phyloP scores from a whole-genome alignment of 2,113 vertebrate genomes.

The Solenodon paradoxus region DNA sequence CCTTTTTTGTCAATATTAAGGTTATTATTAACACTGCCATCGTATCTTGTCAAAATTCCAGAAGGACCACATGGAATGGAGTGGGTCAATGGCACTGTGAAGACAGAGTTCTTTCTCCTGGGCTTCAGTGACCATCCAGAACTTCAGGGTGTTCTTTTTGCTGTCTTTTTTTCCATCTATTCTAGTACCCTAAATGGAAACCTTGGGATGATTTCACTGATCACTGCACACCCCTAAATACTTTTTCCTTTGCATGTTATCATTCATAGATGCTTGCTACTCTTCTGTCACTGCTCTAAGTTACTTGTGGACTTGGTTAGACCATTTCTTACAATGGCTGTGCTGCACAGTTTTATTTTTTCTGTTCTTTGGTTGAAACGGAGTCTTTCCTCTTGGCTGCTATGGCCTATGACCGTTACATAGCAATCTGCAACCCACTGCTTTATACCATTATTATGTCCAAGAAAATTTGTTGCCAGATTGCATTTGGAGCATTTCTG shows the following conservation, averaged over 20 bases:
- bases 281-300: conserved; percentile 69
- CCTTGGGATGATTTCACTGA: conserved; percentile 68
- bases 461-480: conserved; percentile 34
- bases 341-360: conserved; percentile 68
- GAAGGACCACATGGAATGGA: no score
- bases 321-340: conserved; percentile 65
- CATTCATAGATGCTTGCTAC: conserved; percentile 63
- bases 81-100: no score
- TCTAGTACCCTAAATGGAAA: conserved; percentile 60
- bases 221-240: conserved; percentile 72
- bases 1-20: no score
- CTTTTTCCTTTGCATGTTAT: conserved; percentile 67
- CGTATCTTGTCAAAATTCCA: no score
- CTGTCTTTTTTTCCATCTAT: conserved; percentile 59
- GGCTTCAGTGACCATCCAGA: conserved; percentile 65
- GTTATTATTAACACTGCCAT: no score
- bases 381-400: conserved; percentile 70
- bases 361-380: conserved; percentile 62
- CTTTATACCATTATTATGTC: conserved; percentile 55
- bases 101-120: conserved; percentile 54
- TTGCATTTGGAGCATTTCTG: conserved; percentile 46
- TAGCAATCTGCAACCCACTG: conserved; percentile 61
- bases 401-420: conserved; percentile 68
- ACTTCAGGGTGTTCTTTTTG: conserved; percentile 48
- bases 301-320: conserved; percentile 58